phyloP scores from a whole-genome alignment of 2,888 invertebrate species.

The Drosophila lutescens region DNA sequence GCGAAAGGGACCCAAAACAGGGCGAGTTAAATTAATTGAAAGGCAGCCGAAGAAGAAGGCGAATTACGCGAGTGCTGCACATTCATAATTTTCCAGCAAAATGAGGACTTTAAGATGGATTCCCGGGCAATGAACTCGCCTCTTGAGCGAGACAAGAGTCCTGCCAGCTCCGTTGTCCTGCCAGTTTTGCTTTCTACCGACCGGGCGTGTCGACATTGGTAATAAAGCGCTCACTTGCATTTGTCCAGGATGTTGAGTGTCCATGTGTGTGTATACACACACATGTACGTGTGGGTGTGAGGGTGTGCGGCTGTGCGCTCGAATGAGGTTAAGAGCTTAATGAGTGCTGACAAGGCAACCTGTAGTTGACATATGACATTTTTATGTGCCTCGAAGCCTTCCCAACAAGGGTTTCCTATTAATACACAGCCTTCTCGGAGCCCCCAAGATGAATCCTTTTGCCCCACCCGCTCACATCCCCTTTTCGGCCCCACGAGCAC shows the following conservation, averaged over 20 bases:
- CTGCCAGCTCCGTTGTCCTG: slow-evolving; percentile 26
- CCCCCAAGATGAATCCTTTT: slow-evolving; percentile 13
- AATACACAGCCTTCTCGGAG: slow-evolving; percentile 50
- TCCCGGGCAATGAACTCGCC: background rate
- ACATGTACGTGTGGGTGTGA: slow-evolving; percentile 12
- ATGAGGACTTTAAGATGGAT: background rate
- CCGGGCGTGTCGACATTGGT: slow-evolving; percentile 69
- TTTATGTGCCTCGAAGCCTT: slow-evolving; percentile 63
- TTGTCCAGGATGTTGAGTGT: slow-evolving; percentile 30
- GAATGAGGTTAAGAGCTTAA: slow-evolving; percentile 79
- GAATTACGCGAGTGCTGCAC: slow-evolving; percentile 45
- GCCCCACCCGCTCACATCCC: slow-evolving; percentile 1
- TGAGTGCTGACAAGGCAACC: slow-evolving; percentile 63
- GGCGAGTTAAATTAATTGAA: slow-evolving; percentile 67
- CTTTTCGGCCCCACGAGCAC: background rate
- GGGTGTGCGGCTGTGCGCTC: slow-evolving; percentile 21
- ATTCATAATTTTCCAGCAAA: slow-evolving; percentile 54
- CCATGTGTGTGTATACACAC: too few relatives aligned
- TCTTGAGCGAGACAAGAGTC: slow-evolving; percentile 24
- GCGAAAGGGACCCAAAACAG: slow-evolving; percentile 32
- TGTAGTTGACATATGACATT: slow-evolving; percentile 78
- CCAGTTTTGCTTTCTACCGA: slow-evolving; percentile 12
- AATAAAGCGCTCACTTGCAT: slow-evolving; percentile 76
- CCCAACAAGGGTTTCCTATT: slow-evolving; percentile 71
- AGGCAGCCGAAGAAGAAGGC: slow-evolving; percentile 19